phyloP scores from a whole-genome alignment of 1,140 invertebrate genomes.

The Drosophila setifemur region DNA sequence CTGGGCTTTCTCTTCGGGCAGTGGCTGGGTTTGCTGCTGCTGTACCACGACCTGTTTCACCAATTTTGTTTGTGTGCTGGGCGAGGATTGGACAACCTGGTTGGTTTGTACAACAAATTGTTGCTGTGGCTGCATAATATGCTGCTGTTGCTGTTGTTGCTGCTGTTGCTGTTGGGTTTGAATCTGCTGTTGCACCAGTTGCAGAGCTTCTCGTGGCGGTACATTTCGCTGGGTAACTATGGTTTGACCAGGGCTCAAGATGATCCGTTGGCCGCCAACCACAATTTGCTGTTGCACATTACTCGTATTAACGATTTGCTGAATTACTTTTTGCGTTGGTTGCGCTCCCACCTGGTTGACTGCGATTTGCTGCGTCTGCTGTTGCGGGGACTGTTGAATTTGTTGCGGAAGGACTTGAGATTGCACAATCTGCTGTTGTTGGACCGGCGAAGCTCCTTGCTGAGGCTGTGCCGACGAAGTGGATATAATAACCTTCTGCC shows the following conservation, averaged over 20 bases:
- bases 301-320: conserved; percentile 81
- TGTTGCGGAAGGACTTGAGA: conserved; percentile 52
- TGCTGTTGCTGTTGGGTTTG: conserved; percentile 66
- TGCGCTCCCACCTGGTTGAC: conserved; percentile 52
- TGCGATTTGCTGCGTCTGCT: conserved; percentile 62
- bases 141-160: conserved; percentile 47
- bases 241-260: conserved; percentile 78
- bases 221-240: conserved; percentile 77
- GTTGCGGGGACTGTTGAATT: conserved; percentile 55
- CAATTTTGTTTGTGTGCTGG: conserved; percentile 51
- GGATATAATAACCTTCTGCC: conserved; percentile 77
- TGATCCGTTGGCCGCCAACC: conserved; percentile 75
- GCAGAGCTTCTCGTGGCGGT: conserved; percentile 68
- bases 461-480: conserved; percentile 41
- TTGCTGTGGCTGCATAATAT: conserved; percentile 67
- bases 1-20: conserved; percentile 53
- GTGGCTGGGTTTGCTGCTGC: conserved; percentile 34
- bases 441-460: conserved; percentile 41
- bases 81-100: conserved; percentile 64
- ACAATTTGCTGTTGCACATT: conserved; percentile 82
- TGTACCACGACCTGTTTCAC: conserved; percentile 66
- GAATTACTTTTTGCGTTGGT: conserved; percentile 78
- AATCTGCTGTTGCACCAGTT: conserved; percentile 80
- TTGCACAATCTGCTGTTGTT: conserved; percentile 59
- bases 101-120: conserved; percentile 62